These are phyloP conservation scores for Heliangelus exortis DNA, from an alignment of 2,797 vertebrate genomes.

Conservation along the genomic window DNA sequence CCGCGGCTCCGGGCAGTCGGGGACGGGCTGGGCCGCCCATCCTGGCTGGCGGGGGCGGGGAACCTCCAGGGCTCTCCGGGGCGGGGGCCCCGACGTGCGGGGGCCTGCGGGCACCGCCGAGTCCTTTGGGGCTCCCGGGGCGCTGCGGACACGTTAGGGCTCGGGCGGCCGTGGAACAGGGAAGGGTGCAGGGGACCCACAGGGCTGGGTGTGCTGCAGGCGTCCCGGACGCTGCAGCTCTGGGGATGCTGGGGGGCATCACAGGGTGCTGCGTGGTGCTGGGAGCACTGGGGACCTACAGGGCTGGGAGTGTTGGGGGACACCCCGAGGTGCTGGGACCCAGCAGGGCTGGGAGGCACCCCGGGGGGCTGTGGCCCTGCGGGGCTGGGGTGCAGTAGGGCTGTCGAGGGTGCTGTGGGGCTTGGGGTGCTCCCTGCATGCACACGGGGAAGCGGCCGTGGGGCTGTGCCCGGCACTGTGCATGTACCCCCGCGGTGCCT, in stretches of 20 bases:
- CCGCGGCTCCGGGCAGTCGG: background rate
- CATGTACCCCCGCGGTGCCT: accelerated
- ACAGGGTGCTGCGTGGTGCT: too few relatives aligned
- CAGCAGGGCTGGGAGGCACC: too few relatives aligned
- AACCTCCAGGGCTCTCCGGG: background rate
- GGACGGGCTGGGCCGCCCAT: background rate
- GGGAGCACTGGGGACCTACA: too few relatives aligned
- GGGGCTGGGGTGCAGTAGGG: background rate
- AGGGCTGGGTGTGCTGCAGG: background rate
- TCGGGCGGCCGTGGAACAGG: background rate
- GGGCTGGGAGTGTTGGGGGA: background rate
- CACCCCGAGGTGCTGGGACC: too few relatives aligned
- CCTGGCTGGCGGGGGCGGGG: background rate
- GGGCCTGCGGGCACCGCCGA: background rate
- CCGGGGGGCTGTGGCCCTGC: too few relatives aligned
- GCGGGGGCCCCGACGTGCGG: background rate
- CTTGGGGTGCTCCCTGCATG: background rate
- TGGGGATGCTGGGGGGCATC: background rate
- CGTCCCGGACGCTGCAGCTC: too few relatives aligned
- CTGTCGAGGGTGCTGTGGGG: background rate
- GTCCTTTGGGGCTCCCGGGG: too few relatives aligned
- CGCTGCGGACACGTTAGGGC: too few relatives aligned
- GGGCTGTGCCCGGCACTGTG: background rate
- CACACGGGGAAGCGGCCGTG: accelerated
- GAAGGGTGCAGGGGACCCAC: too few relatives aligned